Base-by-base conservation (phyloP, 2,113 vertebrate genomes). In the Gadus macrocephalus region DNA sequence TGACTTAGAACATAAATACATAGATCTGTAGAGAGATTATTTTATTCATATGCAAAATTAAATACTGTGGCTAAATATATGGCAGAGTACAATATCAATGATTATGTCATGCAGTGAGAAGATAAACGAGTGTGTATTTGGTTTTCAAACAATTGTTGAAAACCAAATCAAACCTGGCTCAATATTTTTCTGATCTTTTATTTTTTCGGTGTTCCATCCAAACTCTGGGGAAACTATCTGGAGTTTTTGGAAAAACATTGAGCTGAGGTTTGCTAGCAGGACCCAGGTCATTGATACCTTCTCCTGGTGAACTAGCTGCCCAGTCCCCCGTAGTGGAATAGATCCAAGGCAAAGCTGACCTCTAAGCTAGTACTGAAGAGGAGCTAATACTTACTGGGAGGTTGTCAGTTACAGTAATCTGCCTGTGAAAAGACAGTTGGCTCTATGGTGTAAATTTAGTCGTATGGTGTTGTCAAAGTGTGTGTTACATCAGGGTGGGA, bases 341-440 rank as follows among this genome's bases (percentile, higher is more conserved):
- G 5, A 58, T 16, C 15, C 15, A 58, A 6, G 55, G 55, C 55
- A 35, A 7, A 7, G 31, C 2, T 58, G 5, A 58, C 9, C 55
- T 16, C 55, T n/a, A n/a, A n/a, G 15, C n/a, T 9, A 16, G 55
- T 17, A n/a, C 9, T 2, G 55, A n/a, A 17, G 55, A 58, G 55
- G 16, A 58, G 16, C 15, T 3, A 16, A 17, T 9, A 35, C 16
- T 55, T 55, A 55, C 7, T 14, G 16, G 53, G 16, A 55, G 53
- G 53, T 55, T 55, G 16, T 55, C 53, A 58, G 15, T n/a, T 58
- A 58, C 42, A 49, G 22, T 74, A 66, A 80, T 87, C 87, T 89
- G 87, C 87, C 85, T 89, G 89, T 90, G 89, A 90, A 90, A 90
- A 90, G 87, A 90, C 89, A 78, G 75, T 16, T 12, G 74, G 81